Evolutionary conservation across 2,888 invertebrate species (phyloP), one percentile per base, ranked within the genome.

Genomic region (Esperia sulphurella): DNA sequence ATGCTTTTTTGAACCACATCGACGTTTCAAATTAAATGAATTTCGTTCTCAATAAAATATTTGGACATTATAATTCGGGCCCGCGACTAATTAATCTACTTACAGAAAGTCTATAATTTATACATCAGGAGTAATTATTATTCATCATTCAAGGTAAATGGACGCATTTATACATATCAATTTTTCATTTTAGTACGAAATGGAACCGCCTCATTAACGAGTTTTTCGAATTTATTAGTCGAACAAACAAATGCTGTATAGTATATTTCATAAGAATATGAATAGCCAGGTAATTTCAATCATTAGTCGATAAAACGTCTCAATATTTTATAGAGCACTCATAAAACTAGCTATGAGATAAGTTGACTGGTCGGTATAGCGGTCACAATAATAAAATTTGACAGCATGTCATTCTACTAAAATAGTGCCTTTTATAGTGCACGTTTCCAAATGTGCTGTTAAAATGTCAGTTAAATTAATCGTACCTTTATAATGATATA

Each of bases 101-200:
- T 75, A 74, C 78, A 74, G 78, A 81, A 82, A 82, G 76, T 71
- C 63, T 62, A 75, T 80, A 79, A 80, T 76, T 76, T 74, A 79
- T 73, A 75, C 71, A 71, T 75, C 57, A 63, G 66, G 21, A 61
- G 68, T 72, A 75, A 78, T 81, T 75, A 83, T 78, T 83, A 84
- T 87, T 85, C 82, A 83, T 75, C 75, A 79, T 73, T 82, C 80
- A 82, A 83, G 81, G 84, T 75, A 83, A 85, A 82, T 76, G 79
- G 75, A 81, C 77, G 77, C 65, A 71, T 72, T 74, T 76, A 78
- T 75, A 72, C 71, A 75, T 75, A 79, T 67, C 72, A 71, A 83
- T 85, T 77, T 80, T 78, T 82, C 77, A 81, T 80, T 83, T 82
- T 76, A 74, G 71, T 69, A 66, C 65, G 63, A 75, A 71, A 69